Percentiles rank a stretch among this genome's conserved stretches.
Conservation (phyloP, 2,797 vertebrate genomes). For the Sus cebifrons region DNA sequence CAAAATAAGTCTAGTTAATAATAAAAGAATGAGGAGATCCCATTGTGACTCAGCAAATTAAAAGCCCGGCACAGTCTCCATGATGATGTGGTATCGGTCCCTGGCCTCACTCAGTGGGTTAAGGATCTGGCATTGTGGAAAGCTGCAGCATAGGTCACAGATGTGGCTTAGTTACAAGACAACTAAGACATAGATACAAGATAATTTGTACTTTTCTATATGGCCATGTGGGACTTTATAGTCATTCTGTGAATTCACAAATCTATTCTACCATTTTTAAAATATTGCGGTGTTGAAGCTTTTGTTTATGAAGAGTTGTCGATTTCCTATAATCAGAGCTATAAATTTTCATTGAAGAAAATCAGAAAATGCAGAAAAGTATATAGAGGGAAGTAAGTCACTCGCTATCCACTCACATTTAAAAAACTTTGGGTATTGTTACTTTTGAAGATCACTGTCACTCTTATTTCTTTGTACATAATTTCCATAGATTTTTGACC, state of each 20-base stretch:
- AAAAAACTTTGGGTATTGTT: not conserved
- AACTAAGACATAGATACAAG: not conserved
- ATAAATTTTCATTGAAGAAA: not conserved
- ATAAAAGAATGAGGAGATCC: too few relatives aligned
- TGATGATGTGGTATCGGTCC: too few relatives aligned
- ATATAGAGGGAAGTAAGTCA: not conserved
- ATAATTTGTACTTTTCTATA: not conserved
- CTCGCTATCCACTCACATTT: not conserved
- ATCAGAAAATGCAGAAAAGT: conserved; percentile 7
- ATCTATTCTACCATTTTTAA: not conserved
- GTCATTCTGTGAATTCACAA: not conserved
- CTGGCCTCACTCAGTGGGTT: too few relatives aligned
- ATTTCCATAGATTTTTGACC: conserved; percentile 26
- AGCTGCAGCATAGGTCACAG: too few relatives aligned
- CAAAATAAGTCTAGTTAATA: not conserved
- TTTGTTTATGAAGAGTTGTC: not conserved
- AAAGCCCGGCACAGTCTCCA: too few relatives aligned
- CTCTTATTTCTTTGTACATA: not conserved
- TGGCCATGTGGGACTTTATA: not conserved
- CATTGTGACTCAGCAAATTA: too few relatives aligned
- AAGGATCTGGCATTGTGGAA: too few relatives aligned
- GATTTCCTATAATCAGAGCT: not conserved
- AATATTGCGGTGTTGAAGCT: not conserved
- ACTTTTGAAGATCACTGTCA: not conserved
- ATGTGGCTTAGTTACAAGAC: too few relatives aligned